phyloP scores from a whole-genome alignment of 2,888 invertebrate species.

The Ormia ochracea region DNA sequence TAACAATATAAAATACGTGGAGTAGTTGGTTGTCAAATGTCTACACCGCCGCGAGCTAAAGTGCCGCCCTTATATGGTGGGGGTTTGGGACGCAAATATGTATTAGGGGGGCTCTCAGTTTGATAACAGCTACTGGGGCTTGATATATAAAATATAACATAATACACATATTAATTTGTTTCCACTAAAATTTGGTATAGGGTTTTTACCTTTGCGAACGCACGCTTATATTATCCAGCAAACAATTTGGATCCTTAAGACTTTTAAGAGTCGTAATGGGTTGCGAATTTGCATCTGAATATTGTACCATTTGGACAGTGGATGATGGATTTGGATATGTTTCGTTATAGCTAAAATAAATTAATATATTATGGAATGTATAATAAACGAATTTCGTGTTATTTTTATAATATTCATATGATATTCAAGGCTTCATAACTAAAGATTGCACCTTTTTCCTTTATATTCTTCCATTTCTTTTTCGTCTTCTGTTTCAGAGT shows the following conservation, averaged over 20 bases:
- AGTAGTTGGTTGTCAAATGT: constrained; percentile 76
- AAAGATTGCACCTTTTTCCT: constrained; percentile 66
- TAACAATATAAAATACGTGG: constrained; percentile 77
- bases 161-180: not conserved
- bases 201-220: constrained; percentile 74
- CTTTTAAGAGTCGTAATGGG: constrained; percentile 81
- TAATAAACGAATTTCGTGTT: not conserved
- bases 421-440: not conserved
- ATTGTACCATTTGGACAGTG: constrained; percentile 81
- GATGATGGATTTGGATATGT: constrained; percentile 75
- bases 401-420: not conserved
- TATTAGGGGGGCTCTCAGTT: constrained; percentile 78
- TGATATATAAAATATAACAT: constrained; percentile 50
- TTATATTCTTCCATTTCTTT: constrained; percentile 54
- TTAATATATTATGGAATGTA: not conserved
- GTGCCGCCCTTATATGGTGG: constrained; percentile 75
- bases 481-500: constrained; percentile 64
- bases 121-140: constrained; percentile 80
- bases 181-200: not conserved
- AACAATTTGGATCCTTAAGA: constrained; percentile 78
- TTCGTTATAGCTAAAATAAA: constrained; percentile 43
- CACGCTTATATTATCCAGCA: constrained; percentile 75
- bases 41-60: constrained; percentile 71
- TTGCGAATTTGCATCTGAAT: constrained; percentile 78
- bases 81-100: constrained; percentile 75